phyloP scores from a whole-genome alignment of 2,888 invertebrate genomes.

The Nomada fucata region DNA sequence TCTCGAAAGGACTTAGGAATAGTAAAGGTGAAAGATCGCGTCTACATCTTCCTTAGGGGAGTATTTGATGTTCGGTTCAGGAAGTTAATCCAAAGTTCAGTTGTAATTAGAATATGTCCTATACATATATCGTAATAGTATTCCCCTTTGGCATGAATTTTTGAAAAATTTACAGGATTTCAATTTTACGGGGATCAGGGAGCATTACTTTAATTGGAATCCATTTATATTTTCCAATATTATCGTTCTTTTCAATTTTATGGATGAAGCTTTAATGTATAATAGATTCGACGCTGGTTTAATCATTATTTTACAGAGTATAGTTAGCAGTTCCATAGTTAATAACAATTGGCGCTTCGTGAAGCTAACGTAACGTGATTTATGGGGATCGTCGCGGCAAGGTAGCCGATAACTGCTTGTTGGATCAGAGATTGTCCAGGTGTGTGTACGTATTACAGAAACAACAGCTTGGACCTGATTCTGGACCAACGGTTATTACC shows the following conservation, averaged over 20 bases:
- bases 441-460: slow-evolving; percentile 2
- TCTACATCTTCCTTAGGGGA: neutral
- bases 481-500: neutral
- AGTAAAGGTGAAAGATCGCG: neutral
- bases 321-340: neutral
- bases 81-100: neutral
- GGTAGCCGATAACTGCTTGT: slow-evolving; percentile 7
- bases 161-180: no score
- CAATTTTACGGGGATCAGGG: no score
- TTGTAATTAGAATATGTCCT: neutral
- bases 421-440: neutral
- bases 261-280: no score
- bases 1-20: slow-evolving; percentile 9
- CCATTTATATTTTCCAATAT: no score
- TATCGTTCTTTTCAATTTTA: no score
- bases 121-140: no score
- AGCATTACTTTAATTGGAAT: no score
- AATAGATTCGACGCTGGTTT: no score
- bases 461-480: slow-evolving; percentile 6
- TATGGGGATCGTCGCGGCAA: slow-evolving; percentile 9
- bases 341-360: slow-evolving; percentile 25
- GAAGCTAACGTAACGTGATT: slow-evolving; percentile 27
- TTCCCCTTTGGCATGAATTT: no score
- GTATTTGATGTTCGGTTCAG: neutral
- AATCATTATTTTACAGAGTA: no score